Evolutionary conservation across 2,797 vertebrate species (phyloP), one percentile per base, ranked within the genome.

Genomic region (Nyctalus aviator): DNA sequence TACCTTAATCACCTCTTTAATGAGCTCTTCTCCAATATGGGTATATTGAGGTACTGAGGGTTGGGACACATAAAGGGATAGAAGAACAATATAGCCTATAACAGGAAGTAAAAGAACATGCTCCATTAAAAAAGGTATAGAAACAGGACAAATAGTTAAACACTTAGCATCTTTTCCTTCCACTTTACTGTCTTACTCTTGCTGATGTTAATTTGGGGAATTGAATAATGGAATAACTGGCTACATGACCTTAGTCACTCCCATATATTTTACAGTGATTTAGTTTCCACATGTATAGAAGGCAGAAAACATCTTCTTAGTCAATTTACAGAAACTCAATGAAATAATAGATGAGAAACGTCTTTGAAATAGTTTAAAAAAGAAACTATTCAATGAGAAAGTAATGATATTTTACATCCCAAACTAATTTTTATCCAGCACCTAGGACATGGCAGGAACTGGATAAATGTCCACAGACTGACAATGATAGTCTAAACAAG

Each of bases 351-450:
- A 21, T 32, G 30, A 75, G 32, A 71, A 21, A 32, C 0, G 20
- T 85, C 20, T 90, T 91, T 21, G 20, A 93, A 76, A 72, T 75
- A 18, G 11, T 79, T 79, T 95, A 41, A 84, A 78, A 66, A 68
- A 75, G 37, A 75, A 95, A 41, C 3, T 18, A 35, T 48, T 50
- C 66, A 59, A 4, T 94, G 85, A 14, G 20, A 64, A 92, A 66
- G 84, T 66, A 30, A 66, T 32, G 12, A 37, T 53, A 79, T 79
- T 88, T 71, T 81, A 89, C 79, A 50, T 21, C 57, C 72, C 17
- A 94, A 64, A 83, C 23, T 55, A 62, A 11, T 79, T 48, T 44
- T 78, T 41, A 81, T 55, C 7, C 18, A 86, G 17, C 15, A 86
- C 9, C 21, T 76, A 76, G 25, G 27, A 57, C 10, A n/a, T 30